Conservation (phyloP, 2,888 invertebrate species). For the Ditula angustiorana region DNA sequence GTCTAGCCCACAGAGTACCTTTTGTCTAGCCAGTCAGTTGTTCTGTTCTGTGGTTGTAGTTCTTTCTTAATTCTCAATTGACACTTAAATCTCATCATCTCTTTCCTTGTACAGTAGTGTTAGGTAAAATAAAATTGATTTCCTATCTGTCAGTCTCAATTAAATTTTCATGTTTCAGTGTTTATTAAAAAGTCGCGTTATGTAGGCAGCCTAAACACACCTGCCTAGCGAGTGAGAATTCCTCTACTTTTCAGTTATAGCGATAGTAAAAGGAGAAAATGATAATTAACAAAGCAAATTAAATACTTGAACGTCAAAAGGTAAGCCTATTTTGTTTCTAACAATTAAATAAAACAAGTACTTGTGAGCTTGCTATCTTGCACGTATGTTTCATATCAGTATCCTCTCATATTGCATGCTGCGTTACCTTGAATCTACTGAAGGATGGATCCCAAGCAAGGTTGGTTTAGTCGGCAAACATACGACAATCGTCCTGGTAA, state of each 20-base stretch:
- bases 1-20: no score
- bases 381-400: slow-evolving; percentile 59
- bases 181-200: background rate
- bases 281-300: slow-evolving; percentile 6
- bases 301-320: slow-evolving; percentile 15
- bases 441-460: slow-evolving; percentile 82
- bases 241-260: background rate
- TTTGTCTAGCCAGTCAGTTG: no score
- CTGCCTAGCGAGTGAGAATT: background rate
- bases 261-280: background rate
- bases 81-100: background rate
- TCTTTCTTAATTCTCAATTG: no score
- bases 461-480: slow-evolving; percentile 71
- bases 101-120: background rate
- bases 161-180: background rate
- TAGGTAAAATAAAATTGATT: slow-evolving; percentile 3
- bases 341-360: slow-evolving; percentile 37
- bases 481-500: slow-evolving; percentile 39
- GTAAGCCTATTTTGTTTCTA: slow-evolving; percentile 30
- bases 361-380: slow-evolving; percentile 53
- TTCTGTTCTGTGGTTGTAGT: no score
- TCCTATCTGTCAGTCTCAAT: no score
- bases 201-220: background rate
- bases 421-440: slow-evolving; percentile 67
- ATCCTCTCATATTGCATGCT: slow-evolving; percentile 82